Evolutionary conservation across 1,140 invertebrate genomes (phyloP), one percentile per base, ranked within the genome.

Genomic region (Drosophila saltans): DNA sequence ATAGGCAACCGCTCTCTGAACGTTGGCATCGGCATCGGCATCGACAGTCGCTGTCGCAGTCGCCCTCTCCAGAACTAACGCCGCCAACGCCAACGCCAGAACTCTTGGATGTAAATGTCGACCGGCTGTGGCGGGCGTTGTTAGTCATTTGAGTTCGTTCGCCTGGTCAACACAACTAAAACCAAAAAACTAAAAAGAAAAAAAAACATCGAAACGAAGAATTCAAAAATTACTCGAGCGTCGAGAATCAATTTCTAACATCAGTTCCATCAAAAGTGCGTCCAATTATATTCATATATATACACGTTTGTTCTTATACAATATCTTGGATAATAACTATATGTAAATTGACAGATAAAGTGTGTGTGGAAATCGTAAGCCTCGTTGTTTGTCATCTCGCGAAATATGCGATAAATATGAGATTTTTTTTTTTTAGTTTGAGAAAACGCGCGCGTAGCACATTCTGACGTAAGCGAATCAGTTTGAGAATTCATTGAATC

Each of bases 131-230:
- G 75, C 78, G 65, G 70, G 66, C 76, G 72, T 74, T 75, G 82
- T 88, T 86, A 86, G 83, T 86, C 83, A 88, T 81, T 88, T 86
- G 66, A 80, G 80, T 86, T 77, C 80, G 83, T 83, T 88, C 73
- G 83, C 65, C 72, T 88, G 80, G 80, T 88, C 83, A 83, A 88
- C 76, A 86, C 28, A 69, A 62, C 61, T 66, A 45, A 21, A 43
- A 43, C 28, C 30, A 45, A 45, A 24, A 65, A 63, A 45, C n/a
- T 60, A 60, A 64, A 59, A 45, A 21, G 57, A 60, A 64, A 69
- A 40, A 30, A 60, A 36, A 41, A 55, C 41, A 57, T 33, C 36
- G 28, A 30, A 30, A 30, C 73, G 64, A 48, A 30, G 39, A 16
- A 71, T 71, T 40, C 68, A 68, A 63, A 72, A 64, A 16, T 58